Conservation (phyloP, 2,113 vertebrate species). For the Macrotus californicus region DNA sequence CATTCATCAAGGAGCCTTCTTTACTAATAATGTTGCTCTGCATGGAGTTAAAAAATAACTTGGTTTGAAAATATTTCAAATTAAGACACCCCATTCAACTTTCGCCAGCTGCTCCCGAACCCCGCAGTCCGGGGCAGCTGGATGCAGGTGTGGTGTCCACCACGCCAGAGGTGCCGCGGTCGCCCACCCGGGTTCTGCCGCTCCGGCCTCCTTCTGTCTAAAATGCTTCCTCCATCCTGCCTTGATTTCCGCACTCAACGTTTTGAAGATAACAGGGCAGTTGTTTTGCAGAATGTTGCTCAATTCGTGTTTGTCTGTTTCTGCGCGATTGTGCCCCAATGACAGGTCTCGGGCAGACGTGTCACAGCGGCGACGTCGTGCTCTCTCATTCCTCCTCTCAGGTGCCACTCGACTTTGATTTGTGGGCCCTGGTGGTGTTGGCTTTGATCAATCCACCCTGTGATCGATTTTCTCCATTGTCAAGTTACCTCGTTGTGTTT, state of each 20-base stretch:
- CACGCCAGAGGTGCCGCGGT: neutral
- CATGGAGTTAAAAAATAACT: neutral
- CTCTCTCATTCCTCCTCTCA: neutral
- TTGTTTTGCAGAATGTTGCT: neutral
- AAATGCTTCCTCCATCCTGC: neutral
- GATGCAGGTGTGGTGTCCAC: too few relatives aligned
- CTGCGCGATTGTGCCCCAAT: too few relatives aligned
- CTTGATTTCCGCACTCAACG: neutral
- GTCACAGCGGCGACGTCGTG: fast-evolving
- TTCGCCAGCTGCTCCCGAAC: neutral
- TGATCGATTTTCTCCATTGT: neutral
- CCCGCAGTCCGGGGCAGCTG: neutral
- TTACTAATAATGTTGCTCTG: neutral
- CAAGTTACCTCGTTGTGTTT: neutral
- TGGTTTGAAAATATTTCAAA: neutral
- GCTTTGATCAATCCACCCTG: neutral
- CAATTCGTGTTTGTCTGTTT: neutral
- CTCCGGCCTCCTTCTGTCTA: neutral
- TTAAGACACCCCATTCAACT: neutral
- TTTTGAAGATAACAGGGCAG: neutral
- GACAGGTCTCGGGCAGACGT: neutral
- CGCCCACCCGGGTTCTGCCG: fast-evolving
- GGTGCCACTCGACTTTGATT: fast-evolving
- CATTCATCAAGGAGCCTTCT: neutral
- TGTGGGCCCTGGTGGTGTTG: neutral